A percentile compares a stretch with the other conserved stretches of the same genome.
Conservation (phyloP, 2,888 invertebrate genomes). For the Argyra leucocephala region DNA sequence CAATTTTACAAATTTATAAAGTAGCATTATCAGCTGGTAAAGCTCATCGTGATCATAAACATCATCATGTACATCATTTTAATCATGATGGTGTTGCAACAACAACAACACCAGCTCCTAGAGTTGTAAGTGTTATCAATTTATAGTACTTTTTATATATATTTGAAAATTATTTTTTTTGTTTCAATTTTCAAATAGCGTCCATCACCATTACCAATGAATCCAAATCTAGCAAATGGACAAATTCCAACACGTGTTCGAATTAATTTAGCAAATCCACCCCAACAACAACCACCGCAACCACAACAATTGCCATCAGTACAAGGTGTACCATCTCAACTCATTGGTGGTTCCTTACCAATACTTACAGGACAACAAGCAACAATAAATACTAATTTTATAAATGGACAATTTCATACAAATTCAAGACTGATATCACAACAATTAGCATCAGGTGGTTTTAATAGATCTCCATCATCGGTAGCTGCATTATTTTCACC, state of each 20-base stretch:
- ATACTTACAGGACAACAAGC: constrained; percentile 42
- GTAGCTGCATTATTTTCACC: background rate
- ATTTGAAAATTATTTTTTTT: background rate
- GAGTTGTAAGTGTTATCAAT: constrained; percentile 34
- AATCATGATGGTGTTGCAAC: constrained; percentile 62
- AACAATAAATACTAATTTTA: constrained; percentile 46
- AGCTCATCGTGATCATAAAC: constrained; percentile 78
- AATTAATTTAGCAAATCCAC: constrained; percentile 45
- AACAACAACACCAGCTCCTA: constrained; percentile 49
- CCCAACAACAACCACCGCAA: constrained; percentile 44
- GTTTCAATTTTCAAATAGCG: constrained; percentile 29
- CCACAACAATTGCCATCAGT: constrained; percentile 35
- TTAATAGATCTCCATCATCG: background rate
- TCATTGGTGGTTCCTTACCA: constrained; percentile 30
- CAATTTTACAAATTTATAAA: constrained; percentile 69
- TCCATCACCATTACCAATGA: constrained; percentile 46
- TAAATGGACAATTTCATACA: constrained; percentile 55
- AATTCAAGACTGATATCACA: constrained; percentile 50
- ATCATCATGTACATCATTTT: constrained; percentile 74
- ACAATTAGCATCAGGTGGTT: constrained; percentile 44
- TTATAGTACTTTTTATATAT: background rate
- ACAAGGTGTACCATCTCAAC: constrained; percentile 37
- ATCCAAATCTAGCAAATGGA: constrained; percentile 51
- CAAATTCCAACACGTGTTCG: constrained; percentile 50
- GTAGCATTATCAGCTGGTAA: constrained; percentile 77